Evolutionary conservation across 92 coral and sea anemone species (phyloP).

Genomic region (Muricea muricata): DNA sequence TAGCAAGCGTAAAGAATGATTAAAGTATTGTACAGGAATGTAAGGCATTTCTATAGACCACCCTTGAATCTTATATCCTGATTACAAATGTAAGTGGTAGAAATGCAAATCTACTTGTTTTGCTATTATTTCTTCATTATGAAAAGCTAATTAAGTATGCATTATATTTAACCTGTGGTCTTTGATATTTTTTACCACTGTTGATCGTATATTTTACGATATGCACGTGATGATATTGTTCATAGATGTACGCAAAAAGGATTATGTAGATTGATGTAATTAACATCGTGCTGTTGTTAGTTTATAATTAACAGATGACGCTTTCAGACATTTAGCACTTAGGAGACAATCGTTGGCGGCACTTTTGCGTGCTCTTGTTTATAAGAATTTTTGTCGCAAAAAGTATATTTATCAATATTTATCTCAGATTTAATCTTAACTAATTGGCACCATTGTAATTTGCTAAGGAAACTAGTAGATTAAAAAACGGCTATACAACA

Average conservation of each 20-base stretch:
- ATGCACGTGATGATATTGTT: background rate
- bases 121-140: background rate
- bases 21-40: background rate
- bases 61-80: background rate
- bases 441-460: slow-evolving; percentile 13
- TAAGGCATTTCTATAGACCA: background rate
- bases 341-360: slow-evolving; percentile 8
- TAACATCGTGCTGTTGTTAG: background rate
- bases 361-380: background rate
- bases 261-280: background rate
- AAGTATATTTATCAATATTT: background rate
- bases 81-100: background rate
- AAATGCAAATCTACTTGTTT: background rate
- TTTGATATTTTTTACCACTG: background rate
- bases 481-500: background rate
- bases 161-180: background rate
- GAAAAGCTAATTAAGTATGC: background rate
- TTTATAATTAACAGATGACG: slow-evolving; percentile 3
- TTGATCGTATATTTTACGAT: background rate
- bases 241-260: background rate
- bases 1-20: background rate
- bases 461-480: background rate
- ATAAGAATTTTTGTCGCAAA: slow-evolving; percentile 15
- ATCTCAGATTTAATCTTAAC: background rate
- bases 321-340: slow-evolving; percentile 11